Conservation (phyloP, 2,888 invertebrate genomes). For the Macrosiphum euphorbiae region DNA sequence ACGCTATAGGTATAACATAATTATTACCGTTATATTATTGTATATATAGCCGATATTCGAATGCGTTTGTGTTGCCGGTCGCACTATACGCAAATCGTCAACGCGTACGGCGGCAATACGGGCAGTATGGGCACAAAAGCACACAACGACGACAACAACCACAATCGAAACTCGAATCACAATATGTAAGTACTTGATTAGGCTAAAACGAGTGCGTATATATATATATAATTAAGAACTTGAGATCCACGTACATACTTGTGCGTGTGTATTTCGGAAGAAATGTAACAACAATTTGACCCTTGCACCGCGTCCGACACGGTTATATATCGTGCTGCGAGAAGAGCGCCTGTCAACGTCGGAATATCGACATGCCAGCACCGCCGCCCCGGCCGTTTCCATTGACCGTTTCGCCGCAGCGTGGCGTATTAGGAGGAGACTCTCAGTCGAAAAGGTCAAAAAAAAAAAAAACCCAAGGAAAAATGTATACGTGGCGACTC, state of each 20-base stretch:
- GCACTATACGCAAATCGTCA: neutral
- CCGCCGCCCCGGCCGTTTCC: neutral
- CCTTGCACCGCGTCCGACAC: neutral
- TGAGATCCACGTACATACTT: neutral
- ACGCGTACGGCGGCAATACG: neutral
- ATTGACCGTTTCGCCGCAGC: slow-evolving; percentile 36
- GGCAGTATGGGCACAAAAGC: neutral
- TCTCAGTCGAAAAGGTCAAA: slow-evolving; percentile 6
- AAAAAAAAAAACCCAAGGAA: neutral
- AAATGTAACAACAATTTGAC: neutral
- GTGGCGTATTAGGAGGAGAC: neutral
- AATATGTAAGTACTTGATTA: neutral
- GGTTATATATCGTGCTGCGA: neutral
- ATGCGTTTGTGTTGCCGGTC: neutral
- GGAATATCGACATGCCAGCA: neutral
- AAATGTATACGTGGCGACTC: slow-evolving; percentile 2
- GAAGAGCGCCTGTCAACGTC: neutral
- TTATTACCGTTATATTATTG: slow-evolving; percentile 58
- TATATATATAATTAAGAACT: neutral
- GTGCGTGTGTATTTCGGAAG: neutral
- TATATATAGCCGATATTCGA: neutral
- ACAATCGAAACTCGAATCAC: neutral
- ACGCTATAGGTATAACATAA: slow-evolving; percentile 42
- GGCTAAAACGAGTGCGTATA: neutral
- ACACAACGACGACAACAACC: neutral